phyloP scores from a whole-genome alignment of 1,140 invertebrate genomes.

The Cherax destructor region DNA sequence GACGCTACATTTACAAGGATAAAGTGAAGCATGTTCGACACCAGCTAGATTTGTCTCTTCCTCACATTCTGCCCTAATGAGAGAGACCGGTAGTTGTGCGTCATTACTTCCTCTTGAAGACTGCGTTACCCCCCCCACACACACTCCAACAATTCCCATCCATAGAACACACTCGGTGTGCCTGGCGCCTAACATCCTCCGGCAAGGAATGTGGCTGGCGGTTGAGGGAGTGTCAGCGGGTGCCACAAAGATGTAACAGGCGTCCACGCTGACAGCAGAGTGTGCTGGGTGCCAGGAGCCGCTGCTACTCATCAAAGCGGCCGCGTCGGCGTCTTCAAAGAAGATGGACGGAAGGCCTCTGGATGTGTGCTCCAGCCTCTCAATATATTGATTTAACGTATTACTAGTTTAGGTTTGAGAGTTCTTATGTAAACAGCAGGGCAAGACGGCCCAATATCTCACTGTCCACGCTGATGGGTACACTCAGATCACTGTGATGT shows the following conservation, averaged over 20 bases:
- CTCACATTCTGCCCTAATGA: no score
- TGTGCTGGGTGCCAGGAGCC: constrained; percentile 17
- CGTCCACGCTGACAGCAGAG: constrained; percentile 16
- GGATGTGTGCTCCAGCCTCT: neutral
- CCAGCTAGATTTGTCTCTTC: no score
- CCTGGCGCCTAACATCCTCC: neutral
- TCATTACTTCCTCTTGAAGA: no score
- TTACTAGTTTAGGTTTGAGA: neutral
- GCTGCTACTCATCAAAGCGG: neutral
- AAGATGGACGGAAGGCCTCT: neutral
- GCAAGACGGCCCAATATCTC: neutral
- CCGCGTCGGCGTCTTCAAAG: constrained; percentile 35
- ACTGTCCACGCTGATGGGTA: no score
- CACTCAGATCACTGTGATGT: no score
- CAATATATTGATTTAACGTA: constrained; percentile 47
- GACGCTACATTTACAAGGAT: neutral
- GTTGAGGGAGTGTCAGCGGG: constrained; percentile 8
- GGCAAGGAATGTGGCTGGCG: neutral
- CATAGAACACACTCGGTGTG: neutral
- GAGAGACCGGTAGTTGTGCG: no score
- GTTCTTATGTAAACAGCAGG: constrained; percentile 10
- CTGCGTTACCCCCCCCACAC: no score
- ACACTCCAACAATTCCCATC: neutral
- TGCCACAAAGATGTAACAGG: constrained; percentile 21
- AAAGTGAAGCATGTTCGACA: neutral